These are phyloP conservation scores for Ectemnius continuus DNA, from an alignment of 2,888 invertebrate genomes.

Conservation along the genomic window DNA sequence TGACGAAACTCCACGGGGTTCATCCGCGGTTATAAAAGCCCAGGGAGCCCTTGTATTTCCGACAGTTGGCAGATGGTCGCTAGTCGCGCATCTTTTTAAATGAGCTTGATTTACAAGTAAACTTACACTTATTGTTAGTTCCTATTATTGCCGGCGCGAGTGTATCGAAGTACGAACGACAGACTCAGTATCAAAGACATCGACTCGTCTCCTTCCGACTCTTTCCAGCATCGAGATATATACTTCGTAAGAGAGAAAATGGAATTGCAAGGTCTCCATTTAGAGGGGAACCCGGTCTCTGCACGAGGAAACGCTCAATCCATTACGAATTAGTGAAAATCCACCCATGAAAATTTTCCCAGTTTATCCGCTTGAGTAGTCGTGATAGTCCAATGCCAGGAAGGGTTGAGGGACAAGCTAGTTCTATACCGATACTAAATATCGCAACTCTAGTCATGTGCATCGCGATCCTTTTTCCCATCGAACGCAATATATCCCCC, in stretches of 20 bases:
- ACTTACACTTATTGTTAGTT: slow-evolving; percentile 63
- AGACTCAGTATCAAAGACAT: slow-evolving; percentile 5
- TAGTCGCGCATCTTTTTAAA: slow-evolving; percentile 24
- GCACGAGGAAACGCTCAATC: neutral
- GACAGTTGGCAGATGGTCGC: slow-evolving; percentile 21
- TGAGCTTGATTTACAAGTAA: slow-evolving; percentile 33
- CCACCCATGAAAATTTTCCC: too few relatives aligned
- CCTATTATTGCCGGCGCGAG: slow-evolving; percentile 58
- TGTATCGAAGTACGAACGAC: slow-evolving; percentile 13
- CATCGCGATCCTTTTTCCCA: slow-evolving; percentile 21
- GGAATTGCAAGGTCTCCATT: too few relatives aligned
- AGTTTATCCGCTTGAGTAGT: too few relatives aligned
- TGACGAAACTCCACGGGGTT: slow-evolving; percentile 14
- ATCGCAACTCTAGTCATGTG: slow-evolving; percentile 63
- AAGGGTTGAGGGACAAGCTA: too few relatives aligned
- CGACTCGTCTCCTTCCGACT: slow-evolving; percentile 18
- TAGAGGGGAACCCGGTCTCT: neutral
- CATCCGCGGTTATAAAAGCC: neutral
- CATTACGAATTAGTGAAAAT: too few relatives aligned
- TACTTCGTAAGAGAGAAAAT: too few relatives aligned
- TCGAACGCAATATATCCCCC: slow-evolving; percentile 11
- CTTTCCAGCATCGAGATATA: neutral
- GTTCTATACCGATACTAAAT: slow-evolving; percentile 24
- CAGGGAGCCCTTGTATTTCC: neutral
- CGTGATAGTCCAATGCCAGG: too few relatives aligned